Conservation (phyloP, 35 echinoderm and acorn worm genomes). For the Lytechinus variegatus region DNA sequence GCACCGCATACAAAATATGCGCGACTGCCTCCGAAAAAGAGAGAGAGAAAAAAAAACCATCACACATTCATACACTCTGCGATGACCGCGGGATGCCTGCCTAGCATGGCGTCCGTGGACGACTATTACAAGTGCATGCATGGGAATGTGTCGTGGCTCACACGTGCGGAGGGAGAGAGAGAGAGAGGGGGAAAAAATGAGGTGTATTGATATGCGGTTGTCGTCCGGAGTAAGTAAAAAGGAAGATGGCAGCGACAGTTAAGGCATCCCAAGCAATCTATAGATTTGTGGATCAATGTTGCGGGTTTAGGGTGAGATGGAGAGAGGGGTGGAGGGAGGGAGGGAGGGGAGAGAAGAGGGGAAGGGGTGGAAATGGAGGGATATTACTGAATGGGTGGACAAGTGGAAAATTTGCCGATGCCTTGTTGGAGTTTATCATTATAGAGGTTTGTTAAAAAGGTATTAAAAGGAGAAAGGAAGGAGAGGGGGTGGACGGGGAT, state of each 20-base stretch:
- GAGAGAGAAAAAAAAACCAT: background rate
- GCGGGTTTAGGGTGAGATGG: no score
- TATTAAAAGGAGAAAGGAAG: no score
- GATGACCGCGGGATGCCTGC: background rate
- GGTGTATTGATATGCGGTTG: background rate
- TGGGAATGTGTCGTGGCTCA: background rate
- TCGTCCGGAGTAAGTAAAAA: background rate
- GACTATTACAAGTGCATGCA: background rate
- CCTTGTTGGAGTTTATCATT: no score
- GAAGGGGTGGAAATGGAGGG: no score
- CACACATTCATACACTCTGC: background rate
- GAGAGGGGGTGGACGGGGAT: no score
- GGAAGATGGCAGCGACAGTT: background rate
- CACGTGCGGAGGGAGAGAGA: background rate
- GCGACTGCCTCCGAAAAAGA: background rate
- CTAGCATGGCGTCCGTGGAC: background rate
- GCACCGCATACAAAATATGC: conserved; percentile 10
- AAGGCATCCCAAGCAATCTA: background rate
- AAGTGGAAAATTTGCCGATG: no score
- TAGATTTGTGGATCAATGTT: background rate
- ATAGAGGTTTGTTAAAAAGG: no score
- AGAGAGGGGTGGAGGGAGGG: background rate
- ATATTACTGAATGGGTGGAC: no score
- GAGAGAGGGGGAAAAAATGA: background rate
- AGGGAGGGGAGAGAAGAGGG: background rate